Evolutionary conservation across 2,888 invertebrate genomes (phyloP), one percentile per base, ranked within the genome.

Genomic region (Argyresthia albistria): DNA sequence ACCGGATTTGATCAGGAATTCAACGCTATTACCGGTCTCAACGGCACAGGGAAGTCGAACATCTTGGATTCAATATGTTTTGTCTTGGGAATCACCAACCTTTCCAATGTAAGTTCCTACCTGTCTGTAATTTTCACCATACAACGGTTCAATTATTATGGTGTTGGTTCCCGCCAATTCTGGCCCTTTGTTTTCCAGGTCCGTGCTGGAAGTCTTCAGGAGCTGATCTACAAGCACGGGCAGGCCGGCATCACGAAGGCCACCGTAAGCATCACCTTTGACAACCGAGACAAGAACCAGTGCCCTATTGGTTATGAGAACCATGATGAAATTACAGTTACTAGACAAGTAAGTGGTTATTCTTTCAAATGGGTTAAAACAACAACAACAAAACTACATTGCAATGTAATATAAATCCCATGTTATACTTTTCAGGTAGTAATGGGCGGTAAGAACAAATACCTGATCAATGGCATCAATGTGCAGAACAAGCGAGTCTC

Each of bases 61-160:
- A 96, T 99, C 70, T 89, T 99, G 55, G 99, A 99, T 86, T 92
- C 97, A 0, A 98, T 99, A 76, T 99, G 99, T 76, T 99, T 99
- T 76, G 94, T 99, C 8, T 87, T 99, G 35, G 99, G 99, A 52
- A 98, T 99, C 52, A 92, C 95, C 14, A 97, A 98, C 78, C 90
- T 99, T 58, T 90, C 92, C 1, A 95, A 97, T 79, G 97, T 97
- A 89, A 90, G 89, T 82, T 56, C n/a, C 8, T 51, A 49, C 49
- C 54, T 55, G 52, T 54, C 57, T 52, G 55, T 51, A 56, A 45
- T 48, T 48, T 8, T 8, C 36, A 14, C 6, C 25, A 25, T 25
- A 25, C 25, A 25, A 25, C 3, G 2, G 25, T 25, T 25, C 25
- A 25, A 25, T 25, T 25, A 25, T 25, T 25, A 4, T 4, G 25